A percentile compares a stretch with the other conserved stretches of the same genome.
Conservation (phyloP, 2,888 invertebrate species). For the Ectropis crepuscularia region DNA sequence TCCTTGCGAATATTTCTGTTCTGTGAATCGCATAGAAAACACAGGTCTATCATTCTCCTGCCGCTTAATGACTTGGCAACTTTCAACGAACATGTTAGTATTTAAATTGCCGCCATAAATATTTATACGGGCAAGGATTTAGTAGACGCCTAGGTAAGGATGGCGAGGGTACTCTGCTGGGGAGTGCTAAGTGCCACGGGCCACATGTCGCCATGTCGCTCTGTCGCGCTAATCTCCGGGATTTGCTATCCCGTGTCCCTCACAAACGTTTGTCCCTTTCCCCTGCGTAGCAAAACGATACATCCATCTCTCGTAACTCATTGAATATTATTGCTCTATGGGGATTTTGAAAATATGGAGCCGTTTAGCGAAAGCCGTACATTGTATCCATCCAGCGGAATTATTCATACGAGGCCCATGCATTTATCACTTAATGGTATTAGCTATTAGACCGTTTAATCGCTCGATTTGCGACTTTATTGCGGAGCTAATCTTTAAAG, state of each 20-base stretch:
- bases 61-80: conserved; percentile 24
- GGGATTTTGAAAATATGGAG: conserved; percentile 85
- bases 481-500: conserved; percentile 52
- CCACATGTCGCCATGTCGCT: conserved; percentile 85
- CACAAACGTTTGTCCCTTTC: conserved; percentile 60
- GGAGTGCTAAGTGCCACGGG: conserved; percentile 80
- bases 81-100: conserved; percentile 32
- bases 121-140: conserved; percentile 57
- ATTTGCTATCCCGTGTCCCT: conserved; percentile 82
- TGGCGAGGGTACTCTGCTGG: conserved; percentile 51
- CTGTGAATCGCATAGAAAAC: too few relatives aligned
- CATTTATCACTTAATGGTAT: conserved; percentile 85
- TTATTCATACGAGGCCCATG: conserved; percentile 82
- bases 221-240: conserved; percentile 83
- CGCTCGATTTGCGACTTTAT: conserved; percentile 81
- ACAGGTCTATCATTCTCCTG: neutral
- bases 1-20: too few relatives aligned
- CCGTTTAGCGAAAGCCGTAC: conserved; percentile 83
- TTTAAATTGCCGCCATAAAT: conserved; percentile 52
- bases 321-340: conserved; percentile 85
- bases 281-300: conserved; percentile 54
- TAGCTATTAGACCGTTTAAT: conserved; percentile 81
- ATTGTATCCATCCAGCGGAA: conserved; percentile 82
- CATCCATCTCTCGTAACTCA: conserved; percentile 75
- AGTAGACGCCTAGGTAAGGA: conserved; percentile 54